Conservation (phyloP, 2,888 invertebrate species). For the Athalia rosae region DNA sequence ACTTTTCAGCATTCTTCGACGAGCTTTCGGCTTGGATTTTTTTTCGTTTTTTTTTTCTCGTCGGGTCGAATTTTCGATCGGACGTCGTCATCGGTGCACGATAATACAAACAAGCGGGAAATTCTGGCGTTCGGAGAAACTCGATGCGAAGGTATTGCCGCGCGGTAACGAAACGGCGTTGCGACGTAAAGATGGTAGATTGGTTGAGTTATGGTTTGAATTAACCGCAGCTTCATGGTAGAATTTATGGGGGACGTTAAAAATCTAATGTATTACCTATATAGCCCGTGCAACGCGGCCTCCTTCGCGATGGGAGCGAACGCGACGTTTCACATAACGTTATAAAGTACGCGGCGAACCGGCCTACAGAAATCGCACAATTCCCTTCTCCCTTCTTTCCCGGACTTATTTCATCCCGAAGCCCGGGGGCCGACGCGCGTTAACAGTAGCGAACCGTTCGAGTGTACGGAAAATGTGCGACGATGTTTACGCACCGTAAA, state of each 20-base stretch:
- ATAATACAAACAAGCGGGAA: too few relatives aligned
- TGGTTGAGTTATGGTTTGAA: constrained; percentile 53
- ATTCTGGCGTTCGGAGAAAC: background rate
- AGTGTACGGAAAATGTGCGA: background rate
- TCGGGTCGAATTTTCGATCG: too few relatives aligned
- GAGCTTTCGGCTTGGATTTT: too few relatives aligned
- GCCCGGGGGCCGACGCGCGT: background rate
- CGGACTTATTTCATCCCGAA: constrained; percentile 8
- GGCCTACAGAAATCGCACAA: background rate
- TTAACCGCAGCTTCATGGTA: constrained; percentile 55
- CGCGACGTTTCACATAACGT: constrained; percentile 31
- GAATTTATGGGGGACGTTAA: constrained; percentile 58
- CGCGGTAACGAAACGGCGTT: background rate
- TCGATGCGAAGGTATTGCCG: background rate
- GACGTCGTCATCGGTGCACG: too few relatives aligned
- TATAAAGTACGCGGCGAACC: background rate
- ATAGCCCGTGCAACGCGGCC: constrained; percentile 9
- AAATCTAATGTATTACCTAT: constrained; percentile 52
- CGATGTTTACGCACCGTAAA: constrained; percentile 1
- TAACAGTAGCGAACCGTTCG: background rate
- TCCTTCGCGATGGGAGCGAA: background rate
- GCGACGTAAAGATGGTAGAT: constrained; percentile 45
- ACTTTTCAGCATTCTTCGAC: too few relatives aligned
- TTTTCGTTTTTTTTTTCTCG: too few relatives aligned
- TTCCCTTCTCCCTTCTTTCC: background rate